Evolutionary conservation across 2,113 vertebrate genomes (phyloP).

Genomic region (Gallinago paraguaiae): DNA sequence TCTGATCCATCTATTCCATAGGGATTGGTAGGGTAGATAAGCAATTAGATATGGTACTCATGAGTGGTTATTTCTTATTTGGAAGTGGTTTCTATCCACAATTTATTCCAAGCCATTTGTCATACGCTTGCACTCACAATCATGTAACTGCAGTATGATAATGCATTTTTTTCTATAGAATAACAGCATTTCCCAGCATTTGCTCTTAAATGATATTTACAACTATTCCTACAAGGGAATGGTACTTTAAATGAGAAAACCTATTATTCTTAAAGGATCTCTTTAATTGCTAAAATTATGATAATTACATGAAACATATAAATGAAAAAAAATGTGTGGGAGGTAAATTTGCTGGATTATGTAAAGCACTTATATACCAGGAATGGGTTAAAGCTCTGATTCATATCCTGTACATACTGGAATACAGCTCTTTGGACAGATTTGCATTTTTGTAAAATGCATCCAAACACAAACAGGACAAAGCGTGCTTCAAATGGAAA

Average conservation of each 20-base stretch:
- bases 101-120: slow-evolving; percentile 42
- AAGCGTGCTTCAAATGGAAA: neutral
- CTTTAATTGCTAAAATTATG: neutral
- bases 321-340: neutral
- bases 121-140: neutral
- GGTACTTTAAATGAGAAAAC: neutral
- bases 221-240: neutral
- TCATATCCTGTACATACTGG: neutral
- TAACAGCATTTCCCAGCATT: neutral
- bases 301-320: neutral
- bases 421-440: neutral
- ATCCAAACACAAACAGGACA: neutral
- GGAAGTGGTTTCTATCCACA: slow-evolving; percentile 2
- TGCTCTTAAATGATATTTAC: neutral
- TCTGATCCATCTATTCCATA: neutral
- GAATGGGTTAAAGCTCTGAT: slow-evolving; percentile 5
- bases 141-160: neutral
- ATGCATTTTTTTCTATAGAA: neutral
- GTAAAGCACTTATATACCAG: neutral
- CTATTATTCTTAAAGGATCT: neutral
- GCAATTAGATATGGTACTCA: neutral
- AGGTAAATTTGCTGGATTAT: neutral
- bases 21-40: neutral
- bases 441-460: neutral
- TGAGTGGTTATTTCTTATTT: slow-evolving; percentile 34